A percentile compares a stretch with the other conserved stretches of the same genome.
phyloP scores from a whole-genome alignment of 1,140 invertebrate genomes.

The Bradysia coprophila region DNA sequence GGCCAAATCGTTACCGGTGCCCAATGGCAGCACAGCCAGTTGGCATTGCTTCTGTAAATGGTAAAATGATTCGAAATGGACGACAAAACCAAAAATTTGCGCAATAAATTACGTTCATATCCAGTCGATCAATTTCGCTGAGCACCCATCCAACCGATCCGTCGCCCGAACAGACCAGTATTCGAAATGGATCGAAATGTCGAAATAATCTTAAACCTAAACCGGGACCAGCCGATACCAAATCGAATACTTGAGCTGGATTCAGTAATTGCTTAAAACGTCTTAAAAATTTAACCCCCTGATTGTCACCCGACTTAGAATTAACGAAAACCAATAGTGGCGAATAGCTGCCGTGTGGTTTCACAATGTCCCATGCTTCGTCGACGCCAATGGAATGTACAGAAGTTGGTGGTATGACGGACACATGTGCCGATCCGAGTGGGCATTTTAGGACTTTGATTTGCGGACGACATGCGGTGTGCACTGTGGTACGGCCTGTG shows the following conservation, averaged over 20 bases:
- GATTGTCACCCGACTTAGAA: conserved; percentile 94
- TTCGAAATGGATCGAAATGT: conserved; percentile 79
- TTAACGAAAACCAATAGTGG: conserved; percentile 93
- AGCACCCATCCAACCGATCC: conserved; percentile 89
- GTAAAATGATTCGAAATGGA: too few species aligned
- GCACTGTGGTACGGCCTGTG: conserved; percentile 78
- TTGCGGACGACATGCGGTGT: conserved; percentile 66
- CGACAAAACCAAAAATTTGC: not conserved
- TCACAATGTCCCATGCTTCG: conserved; percentile 76
- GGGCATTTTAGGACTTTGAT: conserved; percentile 53
- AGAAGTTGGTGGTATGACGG: conserved; percentile 81
- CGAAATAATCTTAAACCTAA: conserved; percentile 74
- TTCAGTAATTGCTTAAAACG: conserved; percentile 92
- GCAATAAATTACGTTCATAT: conserved; percentile 64
- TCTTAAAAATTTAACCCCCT: conserved; percentile 89
- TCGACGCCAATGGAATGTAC: conserved; percentile 78
- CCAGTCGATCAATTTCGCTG: conserved; percentile 77
- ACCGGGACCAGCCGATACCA: conserved; percentile 70
- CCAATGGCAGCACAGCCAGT: conserved; percentile 79
- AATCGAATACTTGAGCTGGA: conserved; percentile 94
- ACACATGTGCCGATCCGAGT: conserved; percentile 70
- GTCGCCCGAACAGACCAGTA: conserved; percentile 83
- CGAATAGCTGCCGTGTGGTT: conserved; percentile 44
- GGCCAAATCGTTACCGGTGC: conserved; percentile 90
- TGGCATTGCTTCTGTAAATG: conserved; percentile 66